A percentile compares a stretch with the other conserved stretches of the same genome.
These are phyloP conservation scores for Leptodirus hochenwartii DNA, from an alignment of 2,888 invertebrate genomes.

Conservation along the genomic window DNA sequence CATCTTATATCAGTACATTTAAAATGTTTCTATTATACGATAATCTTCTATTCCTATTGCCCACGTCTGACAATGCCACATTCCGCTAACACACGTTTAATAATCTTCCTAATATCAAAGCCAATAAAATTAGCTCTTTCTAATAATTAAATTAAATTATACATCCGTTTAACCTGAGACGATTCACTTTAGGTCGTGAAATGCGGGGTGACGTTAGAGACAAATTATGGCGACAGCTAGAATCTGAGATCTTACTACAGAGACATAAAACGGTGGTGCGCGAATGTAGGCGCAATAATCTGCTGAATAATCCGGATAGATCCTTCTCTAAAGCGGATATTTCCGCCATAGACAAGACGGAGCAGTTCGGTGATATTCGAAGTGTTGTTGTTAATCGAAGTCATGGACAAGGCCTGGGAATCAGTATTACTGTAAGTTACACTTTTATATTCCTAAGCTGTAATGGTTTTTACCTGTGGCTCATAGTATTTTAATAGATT, in stretches of 20 bases:
- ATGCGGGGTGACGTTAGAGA: constrained; percentile 65
- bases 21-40: too few species aligned
- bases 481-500: too few species aligned
- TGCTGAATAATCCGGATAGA: constrained; percentile 19
- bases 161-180: too few species aligned
- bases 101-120: too few species aligned
- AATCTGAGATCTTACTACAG: constrained; percentile 72
- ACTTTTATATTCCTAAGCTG: too few species aligned
- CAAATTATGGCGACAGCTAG: constrained; percentile 63
- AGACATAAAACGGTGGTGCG: constrained; percentile 64
- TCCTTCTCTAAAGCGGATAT: constrained; percentile 7
- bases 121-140: too few species aligned
- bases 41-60: too few species aligned
- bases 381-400: constrained; percentile 50
- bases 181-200: constrained; percentile 40
- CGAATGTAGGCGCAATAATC: constrained; percentile 36
- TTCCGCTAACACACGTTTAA: too few species aligned
- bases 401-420: constrained; percentile 64
- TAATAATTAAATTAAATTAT: too few species aligned
- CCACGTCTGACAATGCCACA: too few species aligned
- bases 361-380: constrained; percentile 34
- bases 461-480: too few species aligned
- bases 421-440: constrained; percentile 56
- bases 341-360: constrained; percentile 16
- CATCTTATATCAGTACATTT: too few species aligned